A percentile compares a stretch with the other conserved stretches of the same genome.
Conservation (phyloP, 2,113 vertebrate genomes). For the Dissostichus mawsoni region DNA sequence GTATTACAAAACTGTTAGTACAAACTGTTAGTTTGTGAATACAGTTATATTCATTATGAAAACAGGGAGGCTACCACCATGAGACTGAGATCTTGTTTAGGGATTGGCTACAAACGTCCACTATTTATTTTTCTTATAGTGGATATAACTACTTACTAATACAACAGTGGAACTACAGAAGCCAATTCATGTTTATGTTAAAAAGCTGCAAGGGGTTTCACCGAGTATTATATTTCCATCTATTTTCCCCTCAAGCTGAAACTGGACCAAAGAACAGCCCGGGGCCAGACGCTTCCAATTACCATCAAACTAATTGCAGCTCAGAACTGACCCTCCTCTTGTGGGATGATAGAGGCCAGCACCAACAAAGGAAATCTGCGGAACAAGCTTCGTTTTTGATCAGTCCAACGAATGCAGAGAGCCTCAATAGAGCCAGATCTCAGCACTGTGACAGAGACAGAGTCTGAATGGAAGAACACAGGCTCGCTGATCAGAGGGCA, state of each 20-base stretch:
- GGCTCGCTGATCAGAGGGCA: slow-evolving; percentile 46
- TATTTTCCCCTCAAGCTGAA: not conserved
- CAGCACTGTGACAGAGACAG: slow-evolving; percentile 29
- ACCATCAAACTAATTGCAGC: slow-evolving; percentile 20
- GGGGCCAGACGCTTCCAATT: slow-evolving; percentile 12
- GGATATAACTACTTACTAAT: not conserved
- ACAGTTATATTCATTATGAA: no score
- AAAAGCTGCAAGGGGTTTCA: not conserved
- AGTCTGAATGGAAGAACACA: slow-evolving; percentile 50
- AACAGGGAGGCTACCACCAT: no score
- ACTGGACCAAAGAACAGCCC: not conserved
- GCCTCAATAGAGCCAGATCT: slow-evolving; percentile 16
- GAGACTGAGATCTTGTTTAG: no score
- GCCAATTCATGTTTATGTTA: not conserved
- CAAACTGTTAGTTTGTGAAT: no score
- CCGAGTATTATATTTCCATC: slow-evolving; percentile 2
- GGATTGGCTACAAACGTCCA: no score
- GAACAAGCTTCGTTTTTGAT: slow-evolving; percentile 50
- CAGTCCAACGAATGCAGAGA: slow-evolving; percentile 9
- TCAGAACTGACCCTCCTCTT: slow-evolving; percentile 13
- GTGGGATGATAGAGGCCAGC: not conserved
- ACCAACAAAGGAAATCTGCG: not conserved
- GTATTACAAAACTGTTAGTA: no score
- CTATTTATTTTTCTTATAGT: no score
- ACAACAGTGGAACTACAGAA: not conserved